These are phyloP conservation scores for Chydorus sphaericus DNA, from an alignment of 2,888 invertebrate species.

Conservation along the genomic window DNA sequence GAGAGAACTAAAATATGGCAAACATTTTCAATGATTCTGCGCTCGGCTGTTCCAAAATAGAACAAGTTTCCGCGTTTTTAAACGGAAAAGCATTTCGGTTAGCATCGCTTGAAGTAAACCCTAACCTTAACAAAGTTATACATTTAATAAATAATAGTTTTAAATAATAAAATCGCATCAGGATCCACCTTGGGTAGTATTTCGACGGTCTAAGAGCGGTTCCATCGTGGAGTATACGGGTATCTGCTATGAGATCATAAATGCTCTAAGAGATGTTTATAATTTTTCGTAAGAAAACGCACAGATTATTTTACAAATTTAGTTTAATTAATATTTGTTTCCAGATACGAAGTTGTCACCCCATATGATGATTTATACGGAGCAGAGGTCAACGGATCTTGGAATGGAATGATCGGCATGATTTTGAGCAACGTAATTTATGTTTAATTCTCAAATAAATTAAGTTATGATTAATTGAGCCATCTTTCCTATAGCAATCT, in stretches of 20 bases:
- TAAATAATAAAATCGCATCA: too few species aligned
- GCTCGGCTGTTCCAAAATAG: too few species aligned
- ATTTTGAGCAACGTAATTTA: background rate
- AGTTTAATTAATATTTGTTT: too few species aligned
- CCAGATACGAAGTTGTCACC: background rate
- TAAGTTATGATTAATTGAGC: too few species aligned
- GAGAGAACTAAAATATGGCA: too few species aligned
- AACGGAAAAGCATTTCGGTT: too few species aligned
- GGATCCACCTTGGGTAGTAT: background rate
- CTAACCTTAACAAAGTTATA: too few species aligned
- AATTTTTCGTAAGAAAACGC: conserved; percentile 5
- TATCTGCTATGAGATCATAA: conserved; percentile 9
- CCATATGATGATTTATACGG: conserved; percentile 7
- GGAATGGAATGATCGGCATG: conserved; percentile 12
- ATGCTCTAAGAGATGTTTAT: conserved; percentile 4
- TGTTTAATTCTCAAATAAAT: background rate
- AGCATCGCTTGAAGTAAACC: background rate
- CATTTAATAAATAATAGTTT: too few species aligned
- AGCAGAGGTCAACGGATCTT: conserved; percentile 1
- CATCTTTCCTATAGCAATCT: conserved; percentile 12
- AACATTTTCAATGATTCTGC: too few species aligned
- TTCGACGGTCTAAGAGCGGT: background rate
- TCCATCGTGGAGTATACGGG: background rate
- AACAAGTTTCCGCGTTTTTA: too few species aligned
- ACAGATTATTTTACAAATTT: background rate